Base-by-base conservation (phyloP, 2,797 vertebrate species). In the Sphenodon punctatus region DNA sequence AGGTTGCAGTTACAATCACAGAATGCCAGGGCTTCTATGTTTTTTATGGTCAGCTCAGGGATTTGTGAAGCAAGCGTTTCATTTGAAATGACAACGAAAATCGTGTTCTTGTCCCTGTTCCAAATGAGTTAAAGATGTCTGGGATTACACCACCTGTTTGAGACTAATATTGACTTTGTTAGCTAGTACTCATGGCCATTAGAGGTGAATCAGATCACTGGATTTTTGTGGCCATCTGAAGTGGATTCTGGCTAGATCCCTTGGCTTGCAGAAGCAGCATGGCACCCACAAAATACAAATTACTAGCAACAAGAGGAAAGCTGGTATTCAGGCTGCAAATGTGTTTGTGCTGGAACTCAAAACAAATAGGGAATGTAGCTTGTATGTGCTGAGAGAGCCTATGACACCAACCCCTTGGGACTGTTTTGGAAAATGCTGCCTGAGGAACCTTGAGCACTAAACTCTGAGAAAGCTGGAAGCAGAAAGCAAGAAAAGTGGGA, bases 331-430 rank as follows among this genome's bases (percentile, higher is more conserved):
- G 85, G 82, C 73, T 88, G 73, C 71, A 92, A 92, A 90, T 90
- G 84, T 75, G 84, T 93, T 93, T 91, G 82, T 90, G 78, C 88
- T 91, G 87, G 85, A 91, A 91, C 87, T 79, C 73, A 93, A 92
- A 95, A 92, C 80, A 90, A 93, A 91, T 82, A 91, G 71, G 60
- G 87, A 92, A 89, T 72, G 80, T 79, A 86, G 80, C 85, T 86
- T 89, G 84, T 82, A 82, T 90, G 84, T 51, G 68, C 78, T 73
- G 67, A 85, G 85, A 78, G 77, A 89, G 67, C n/a, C 91, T 83
- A 77, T 81, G 90, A 93, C 68, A 91, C 89, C 76, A 89, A 61
- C 56, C 78, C 88, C 81, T 87, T 10, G 76, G 81, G 80, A 66
- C 77, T 92, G 80, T 88, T 93, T 87, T 84, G 73, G 88, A 84